phyloP scores from a whole-genome alignment of 2,113 vertebrate species.

The Ellobius talpinus region DNA sequence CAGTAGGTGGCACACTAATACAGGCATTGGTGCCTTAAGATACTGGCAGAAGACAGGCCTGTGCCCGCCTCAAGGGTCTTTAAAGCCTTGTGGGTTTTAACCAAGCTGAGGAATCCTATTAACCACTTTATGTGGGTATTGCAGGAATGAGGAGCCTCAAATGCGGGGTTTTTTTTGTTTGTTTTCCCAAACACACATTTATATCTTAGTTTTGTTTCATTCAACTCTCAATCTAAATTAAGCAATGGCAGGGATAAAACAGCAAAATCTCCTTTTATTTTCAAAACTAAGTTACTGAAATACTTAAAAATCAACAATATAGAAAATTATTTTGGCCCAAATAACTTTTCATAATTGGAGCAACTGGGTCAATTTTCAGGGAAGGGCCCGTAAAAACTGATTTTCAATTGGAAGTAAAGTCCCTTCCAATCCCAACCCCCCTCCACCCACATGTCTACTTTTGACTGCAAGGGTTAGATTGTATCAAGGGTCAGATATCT shows the following conservation, averaged over 20 bases:
- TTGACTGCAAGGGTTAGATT: conserved; percentile 1
- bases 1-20: conserved; percentile 73
- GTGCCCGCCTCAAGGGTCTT: conserved; percentile 10
- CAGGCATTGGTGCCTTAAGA: conserved; percentile 34
- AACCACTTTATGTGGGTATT: conserved; percentile 43
- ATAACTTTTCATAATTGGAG: background rate
- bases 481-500: conserved; percentile 24
- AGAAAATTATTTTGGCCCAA: background rate
- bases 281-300: background rate
- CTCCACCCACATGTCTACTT: background rate
- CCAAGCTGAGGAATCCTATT: conserved; percentile 57
- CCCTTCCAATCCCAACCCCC: background rate
- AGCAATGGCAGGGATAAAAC: conserved; percentile 22
- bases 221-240: conserved; percentile 23
- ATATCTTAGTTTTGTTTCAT: conserved; percentile 5
- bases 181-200: conserved; percentile 57
- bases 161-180: background rate
- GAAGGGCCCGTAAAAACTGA: background rate
- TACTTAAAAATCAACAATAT: conserved; percentile 36
- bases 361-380: background rate
- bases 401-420: conserved; percentile 1
- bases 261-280: background rate
- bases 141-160: conserved; percentile 13
- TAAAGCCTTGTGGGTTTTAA: conserved; percentile 52
- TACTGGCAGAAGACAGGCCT: fast-evolving